A percentile compares a stretch with the other conserved stretches of the same genome.
Evolutionary conservation across 2,113 vertebrate genomes (phyloP).

Genomic region (Procavia capensis): DNA sequence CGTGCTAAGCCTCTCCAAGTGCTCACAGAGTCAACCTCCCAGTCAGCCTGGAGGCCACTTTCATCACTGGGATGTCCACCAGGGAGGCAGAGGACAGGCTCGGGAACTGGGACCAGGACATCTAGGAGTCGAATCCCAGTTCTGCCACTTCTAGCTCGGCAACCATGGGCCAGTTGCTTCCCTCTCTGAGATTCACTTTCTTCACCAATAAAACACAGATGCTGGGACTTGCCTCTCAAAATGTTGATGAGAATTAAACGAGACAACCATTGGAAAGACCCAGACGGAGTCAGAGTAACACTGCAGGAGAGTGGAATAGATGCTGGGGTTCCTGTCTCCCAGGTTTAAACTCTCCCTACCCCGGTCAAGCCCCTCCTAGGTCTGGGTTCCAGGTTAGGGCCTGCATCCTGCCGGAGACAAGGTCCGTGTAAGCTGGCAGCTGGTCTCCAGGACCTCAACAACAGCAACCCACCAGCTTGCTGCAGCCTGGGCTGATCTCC

Average conservation of each 20-base stretch:
- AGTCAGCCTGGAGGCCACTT: background rate
- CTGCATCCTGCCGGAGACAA: slow-evolving; percentile 26
- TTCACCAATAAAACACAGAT: background rate
- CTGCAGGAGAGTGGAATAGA: background rate
- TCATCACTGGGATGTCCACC: too few relatives aligned
- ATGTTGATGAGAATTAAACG: background rate
- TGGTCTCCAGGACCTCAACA: background rate
- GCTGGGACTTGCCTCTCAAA: background rate
- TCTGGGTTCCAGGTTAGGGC: background rate
- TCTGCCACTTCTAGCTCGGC: background rate
- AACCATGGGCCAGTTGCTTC: background rate
- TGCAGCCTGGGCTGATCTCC: background rate
- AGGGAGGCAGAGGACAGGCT: background rate
- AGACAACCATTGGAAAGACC: background rate
- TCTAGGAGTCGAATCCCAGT: background rate
- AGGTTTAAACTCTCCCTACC: too few relatives aligned
- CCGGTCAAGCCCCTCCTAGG: background rate
- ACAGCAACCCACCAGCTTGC: background rate
- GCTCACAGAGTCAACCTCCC: background rate
- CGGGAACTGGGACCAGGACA: background rate
- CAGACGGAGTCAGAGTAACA: slow-evolving; percentile 25
- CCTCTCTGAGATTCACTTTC: background rate
- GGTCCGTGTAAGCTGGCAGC: slow-evolving; percentile 42
- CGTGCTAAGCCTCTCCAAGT: rapidly evolving
- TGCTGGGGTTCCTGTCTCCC: background rate